Conservation (phyloP, 2,797 vertebrate species). For the Characodon lateralis region DNA sequence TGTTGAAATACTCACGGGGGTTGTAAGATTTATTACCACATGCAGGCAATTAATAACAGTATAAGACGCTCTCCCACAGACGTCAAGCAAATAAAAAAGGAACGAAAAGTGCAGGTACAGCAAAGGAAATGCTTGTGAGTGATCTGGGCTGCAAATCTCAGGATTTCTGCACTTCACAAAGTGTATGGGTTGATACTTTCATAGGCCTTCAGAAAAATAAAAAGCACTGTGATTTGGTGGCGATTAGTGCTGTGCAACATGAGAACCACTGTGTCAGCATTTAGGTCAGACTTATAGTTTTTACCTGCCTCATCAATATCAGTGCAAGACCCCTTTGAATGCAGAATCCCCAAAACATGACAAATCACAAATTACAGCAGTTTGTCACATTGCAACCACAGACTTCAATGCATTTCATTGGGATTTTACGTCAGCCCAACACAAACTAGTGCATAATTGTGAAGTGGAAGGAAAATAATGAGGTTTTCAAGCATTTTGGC, state of each 20-base stretch:
- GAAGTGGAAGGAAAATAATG: too few species aligned
- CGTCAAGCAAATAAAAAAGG: constrained; percentile 60
- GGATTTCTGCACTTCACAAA: constrained; percentile 51
- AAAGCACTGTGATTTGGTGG: constrained; percentile 30
- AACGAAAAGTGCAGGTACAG: constrained; percentile 80
- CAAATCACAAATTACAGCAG: neutral
- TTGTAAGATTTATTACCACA: constrained; percentile 79
- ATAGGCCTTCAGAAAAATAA: constrained; percentile 31
- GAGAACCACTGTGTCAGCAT: constrained; percentile 49
- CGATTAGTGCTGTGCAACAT: constrained; percentile 42
- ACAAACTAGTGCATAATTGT: neutral
- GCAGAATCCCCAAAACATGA: constrained; percentile 8
- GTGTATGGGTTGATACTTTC: constrained; percentile 33
- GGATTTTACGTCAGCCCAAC: neutral
- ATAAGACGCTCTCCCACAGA: constrained; percentile 64
- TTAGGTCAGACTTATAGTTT: constrained; percentile 33
- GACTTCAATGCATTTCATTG: neutral
- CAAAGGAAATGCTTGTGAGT: constrained; percentile 71
- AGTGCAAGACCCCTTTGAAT: neutral
- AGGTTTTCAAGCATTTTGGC: too few species aligned
- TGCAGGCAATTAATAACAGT: constrained; percentile 80
- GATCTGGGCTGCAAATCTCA: constrained; percentile 67
- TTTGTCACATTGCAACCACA: neutral
- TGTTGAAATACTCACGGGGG: constrained; percentile 72
- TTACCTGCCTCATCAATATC: constrained; percentile 33